phyloP scores from a whole-genome alignment of 2,888 invertebrate species.

The Lagria hirta region DNA sequence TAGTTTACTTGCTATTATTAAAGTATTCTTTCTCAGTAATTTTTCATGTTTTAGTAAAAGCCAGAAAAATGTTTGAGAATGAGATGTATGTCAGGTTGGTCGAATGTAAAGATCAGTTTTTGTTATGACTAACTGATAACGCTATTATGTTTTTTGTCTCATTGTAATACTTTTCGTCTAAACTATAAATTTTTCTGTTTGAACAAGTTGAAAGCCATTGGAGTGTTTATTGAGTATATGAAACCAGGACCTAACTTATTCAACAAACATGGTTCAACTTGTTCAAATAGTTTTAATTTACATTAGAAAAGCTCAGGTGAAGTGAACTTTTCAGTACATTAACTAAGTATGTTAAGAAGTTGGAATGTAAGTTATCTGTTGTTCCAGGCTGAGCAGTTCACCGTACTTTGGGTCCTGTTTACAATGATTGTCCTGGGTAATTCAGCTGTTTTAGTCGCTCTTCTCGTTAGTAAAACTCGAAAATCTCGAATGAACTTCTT shows the following conservation, averaged over 20 bases:
- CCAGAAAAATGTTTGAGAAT: too few species aligned
- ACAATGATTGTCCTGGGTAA: slow-evolving; percentile 66
- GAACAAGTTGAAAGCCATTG: too few species aligned
- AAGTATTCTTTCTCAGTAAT: too few species aligned
- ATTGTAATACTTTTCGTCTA: not conserved
- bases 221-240: too few species aligned
- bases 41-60: too few species aligned
- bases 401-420: slow-evolving; percentile 64
- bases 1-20: too few species aligned
- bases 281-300: slow-evolving; percentile 14
- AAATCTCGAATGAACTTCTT: slow-evolving; percentile 73
- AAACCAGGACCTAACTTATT: not conserved
- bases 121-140: not conserved
- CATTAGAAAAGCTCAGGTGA: slow-evolving; percentile 15
- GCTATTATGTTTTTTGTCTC: not conserved
- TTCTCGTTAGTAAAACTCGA: slow-evolving; percentile 61
- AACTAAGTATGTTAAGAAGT: slow-evolving; percentile 17
- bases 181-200: not conserved
- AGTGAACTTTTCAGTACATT: slow-evolving; percentile 18
- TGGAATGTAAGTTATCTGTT: slow-evolving; percentile 40
- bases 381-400: slow-evolving; percentile 65
- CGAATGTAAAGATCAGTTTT: too few species aligned
- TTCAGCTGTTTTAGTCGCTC: slow-evolving; percentile 63
- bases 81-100: too few species aligned
- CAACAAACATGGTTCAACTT: not conserved